Base-by-base conservation (phyloP, 2,888 invertebrate species). In the Trichacis sp. region DNA sequence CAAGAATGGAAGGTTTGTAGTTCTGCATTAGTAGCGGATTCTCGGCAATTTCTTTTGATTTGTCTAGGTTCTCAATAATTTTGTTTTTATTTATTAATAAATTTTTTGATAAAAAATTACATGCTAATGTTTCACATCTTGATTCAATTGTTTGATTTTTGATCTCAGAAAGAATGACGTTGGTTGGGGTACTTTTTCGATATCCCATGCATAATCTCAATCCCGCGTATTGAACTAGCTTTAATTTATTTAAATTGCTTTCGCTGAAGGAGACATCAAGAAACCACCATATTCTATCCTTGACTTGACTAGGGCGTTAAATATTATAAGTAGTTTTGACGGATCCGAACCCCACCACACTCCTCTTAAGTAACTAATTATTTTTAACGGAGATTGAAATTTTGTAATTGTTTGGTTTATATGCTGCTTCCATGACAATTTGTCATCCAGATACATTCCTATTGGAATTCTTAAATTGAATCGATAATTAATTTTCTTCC, bases 191-290 rank as follows among this genome's bases (percentile, higher is more conserved):
- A 20, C 45, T 45, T 15, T 43, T 52, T 6, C 53, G 18, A 14
- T 33, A 57, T 3, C 63, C 63, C 24, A 63, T 48, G 9, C 30
- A 40, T 9, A 64, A 18, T 51, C 58, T 48, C 4, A 64, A n/a
- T 8, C 47, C 29, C 29, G 19, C 12, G 24, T 55, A 38, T n/a
- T 55, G 55, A 1, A 55, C 4, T 20, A 43, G 54, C 2, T 33
- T 11, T 1, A 50, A 15, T 45, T 61, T 40, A n/a, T 9, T 1
- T 1, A 36, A 42, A 9, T 17, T 6, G 11, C n/a, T 53, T 19
- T 48, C 14, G n/a, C 11, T 5, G 14, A 40, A 3, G 42, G 51
- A 1, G n/a, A 33, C 0, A 53, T 42, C 1, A 40, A 17, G 19
- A 53, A 36, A 4, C 48, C 19, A 3, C 53, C 12, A 38, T 53